phyloP scores from a whole-genome alignment of 2,797 vertebrate species.

The Channallabes apus region DNA sequence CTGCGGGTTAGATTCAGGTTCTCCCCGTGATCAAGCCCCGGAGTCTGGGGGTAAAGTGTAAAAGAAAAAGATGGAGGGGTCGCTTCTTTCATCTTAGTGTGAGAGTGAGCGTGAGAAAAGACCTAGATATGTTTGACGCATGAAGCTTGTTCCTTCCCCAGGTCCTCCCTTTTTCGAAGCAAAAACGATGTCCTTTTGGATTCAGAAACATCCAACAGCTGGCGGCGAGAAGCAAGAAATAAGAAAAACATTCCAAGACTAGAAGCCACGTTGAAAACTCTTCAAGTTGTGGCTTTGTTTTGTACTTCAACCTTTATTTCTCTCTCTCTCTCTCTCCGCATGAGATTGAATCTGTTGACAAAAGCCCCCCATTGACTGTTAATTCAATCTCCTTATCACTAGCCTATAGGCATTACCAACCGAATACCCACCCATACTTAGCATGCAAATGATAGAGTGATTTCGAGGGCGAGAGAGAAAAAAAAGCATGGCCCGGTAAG shows the following conservation, averaged over 20 bases:
- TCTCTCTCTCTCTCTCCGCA: slow-evolving; percentile 1
- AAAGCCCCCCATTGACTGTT: slow-evolving; percentile 42
- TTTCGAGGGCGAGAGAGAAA: slow-evolving; percentile 54
- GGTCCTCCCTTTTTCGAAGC: slow-evolving; percentile 31
- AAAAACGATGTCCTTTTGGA: slow-evolving; percentile 27
- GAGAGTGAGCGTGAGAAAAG: slow-evolving; percentile 34
- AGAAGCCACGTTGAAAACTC: slow-evolving; percentile 20
- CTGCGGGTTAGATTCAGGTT: slow-evolving; percentile 44
- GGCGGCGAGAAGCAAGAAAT: not conserved
- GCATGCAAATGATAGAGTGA: slow-evolving; percentile 60
- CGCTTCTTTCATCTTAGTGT: slow-evolving; percentile 28
- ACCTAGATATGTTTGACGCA: slow-evolving; percentile 13
- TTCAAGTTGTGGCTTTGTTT: slow-evolving; percentile 36
- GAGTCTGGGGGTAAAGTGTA: slow-evolving; percentile 25
- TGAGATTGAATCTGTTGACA: slow-evolving; percentile 51
- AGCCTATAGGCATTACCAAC: slow-evolving; percentile 55
- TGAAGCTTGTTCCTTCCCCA: slow-evolving; percentile 1
- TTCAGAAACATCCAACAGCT: not conserved
- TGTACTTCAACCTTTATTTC: slow-evolving; percentile 13
- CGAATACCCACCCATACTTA: slow-evolving; percentile 59
- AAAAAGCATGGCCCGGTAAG: slow-evolving; percentile 44
- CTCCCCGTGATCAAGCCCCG: slow-evolving; percentile 18
- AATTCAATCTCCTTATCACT: slow-evolving; percentile 60
- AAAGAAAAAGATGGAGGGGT: slow-evolving; percentile 15
- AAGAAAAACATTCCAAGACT: slow-evolving; percentile 20